These are phyloP conservation scores for Oncorhynchus nerka DNA, from an alignment of 2,113 vertebrate species.

Conservation along the genomic window DNA sequence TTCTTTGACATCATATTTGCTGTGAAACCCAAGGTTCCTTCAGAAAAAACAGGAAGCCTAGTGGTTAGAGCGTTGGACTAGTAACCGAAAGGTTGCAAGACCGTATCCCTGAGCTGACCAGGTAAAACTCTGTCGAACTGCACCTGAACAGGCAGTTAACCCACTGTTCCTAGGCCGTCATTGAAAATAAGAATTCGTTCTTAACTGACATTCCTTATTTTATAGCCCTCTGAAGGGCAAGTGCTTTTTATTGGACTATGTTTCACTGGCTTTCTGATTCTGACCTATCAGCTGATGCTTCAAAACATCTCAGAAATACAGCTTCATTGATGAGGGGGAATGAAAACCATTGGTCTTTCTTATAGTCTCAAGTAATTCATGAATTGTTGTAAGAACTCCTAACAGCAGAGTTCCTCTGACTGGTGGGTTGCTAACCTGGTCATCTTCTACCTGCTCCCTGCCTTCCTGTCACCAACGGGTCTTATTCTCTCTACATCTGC, in stretches of 20 bases:
- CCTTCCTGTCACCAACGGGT: neutral
- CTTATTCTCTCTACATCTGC: constrained; percentile 6
- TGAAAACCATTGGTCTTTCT: too few relatives aligned
- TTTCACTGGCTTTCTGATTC: constrained; percentile 61
- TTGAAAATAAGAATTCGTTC: too few relatives aligned
- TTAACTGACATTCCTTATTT: constrained; percentile 36
- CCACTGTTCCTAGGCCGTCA: too few relatives aligned
- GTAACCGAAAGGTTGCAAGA: too few relatives aligned
- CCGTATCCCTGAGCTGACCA: too few relatives aligned
- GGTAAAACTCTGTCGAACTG: too few relatives aligned
- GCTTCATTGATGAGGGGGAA: neutral
- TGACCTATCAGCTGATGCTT: constrained; percentile 45
- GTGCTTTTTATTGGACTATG: constrained; percentile 50
- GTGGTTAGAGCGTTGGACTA: too few relatives aligned
- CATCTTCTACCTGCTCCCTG: neutral
- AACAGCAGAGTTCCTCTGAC: neutral
- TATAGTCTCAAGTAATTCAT: too few relatives aligned
- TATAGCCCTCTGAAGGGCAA: constrained; percentile 63
- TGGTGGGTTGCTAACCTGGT: neutral
- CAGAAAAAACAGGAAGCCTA: neutral
- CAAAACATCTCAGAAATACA: neutral
- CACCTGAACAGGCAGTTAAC: too few relatives aligned
- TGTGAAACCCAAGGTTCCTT: constrained; percentile 48
- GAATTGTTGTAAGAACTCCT: too few relatives aligned
- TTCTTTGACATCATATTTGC: constrained; percentile 69